Conservation (phyloP, 2,888 invertebrate genomes). For the Diloba caeruleocephala region DNA sequence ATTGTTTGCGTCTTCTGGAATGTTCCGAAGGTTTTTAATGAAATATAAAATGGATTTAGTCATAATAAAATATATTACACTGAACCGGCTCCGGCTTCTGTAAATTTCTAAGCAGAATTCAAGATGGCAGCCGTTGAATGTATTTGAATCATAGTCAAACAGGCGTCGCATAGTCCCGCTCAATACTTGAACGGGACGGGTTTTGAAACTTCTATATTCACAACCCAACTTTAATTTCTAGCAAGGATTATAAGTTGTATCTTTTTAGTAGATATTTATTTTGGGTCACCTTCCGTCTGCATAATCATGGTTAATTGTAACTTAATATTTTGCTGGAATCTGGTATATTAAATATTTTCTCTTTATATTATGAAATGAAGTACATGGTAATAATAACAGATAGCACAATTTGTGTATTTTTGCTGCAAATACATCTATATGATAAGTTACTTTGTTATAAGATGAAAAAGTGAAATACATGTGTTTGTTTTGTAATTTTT, state of each 20-base stretch:
- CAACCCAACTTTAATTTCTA: slow-evolving; percentile 28
- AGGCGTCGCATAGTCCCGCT: too few species aligned
- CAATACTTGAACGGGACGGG: slow-evolving; percentile 22
- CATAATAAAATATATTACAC: too few species aligned
- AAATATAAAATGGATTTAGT: too few species aligned
- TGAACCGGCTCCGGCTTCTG: too few species aligned
- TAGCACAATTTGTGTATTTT: slow-evolving; percentile 65
- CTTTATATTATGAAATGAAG: slow-evolving; percentile 53
- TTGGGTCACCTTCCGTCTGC: slow-evolving; percentile 39
- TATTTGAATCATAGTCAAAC: too few species aligned
- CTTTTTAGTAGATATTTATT: slow-evolving; percentile 54
- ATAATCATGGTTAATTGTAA: slow-evolving; percentile 56
- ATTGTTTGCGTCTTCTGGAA: too few species aligned
- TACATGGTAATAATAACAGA: slow-evolving; percentile 59
- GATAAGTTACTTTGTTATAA: slow-evolving; percentile 59
- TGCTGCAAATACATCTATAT: slow-evolving; percentile 47
- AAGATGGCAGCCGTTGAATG: too few species aligned
- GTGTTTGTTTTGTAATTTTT: slow-evolving; percentile 31
- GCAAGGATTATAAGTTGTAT: slow-evolving; percentile 43
- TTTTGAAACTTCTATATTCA: slow-evolving; percentile 13
- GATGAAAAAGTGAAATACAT: slow-evolving; percentile 39
- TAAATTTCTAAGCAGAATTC: too few species aligned
- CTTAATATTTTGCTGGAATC: slow-evolving; percentile 44
- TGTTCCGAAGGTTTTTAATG: too few species aligned
- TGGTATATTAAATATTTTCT: slow-evolving; percentile 48